Base-by-base conservation (phyloP, 2,888 invertebrate genomes). In the Hirtodrosophila trivittata region DNA sequence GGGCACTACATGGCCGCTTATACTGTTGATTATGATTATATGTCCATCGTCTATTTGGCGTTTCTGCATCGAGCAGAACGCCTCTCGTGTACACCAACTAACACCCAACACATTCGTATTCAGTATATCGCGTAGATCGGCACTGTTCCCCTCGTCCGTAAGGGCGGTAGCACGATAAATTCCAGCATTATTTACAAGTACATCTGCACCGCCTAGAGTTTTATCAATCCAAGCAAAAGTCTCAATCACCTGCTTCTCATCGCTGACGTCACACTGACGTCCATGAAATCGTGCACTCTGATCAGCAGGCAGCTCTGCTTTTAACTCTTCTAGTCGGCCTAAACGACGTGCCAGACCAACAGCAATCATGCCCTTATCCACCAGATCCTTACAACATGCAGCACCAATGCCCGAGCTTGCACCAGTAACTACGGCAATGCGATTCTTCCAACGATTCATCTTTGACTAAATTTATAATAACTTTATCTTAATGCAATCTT, bases 141-240 rank as follows among this genome's bases (percentile, higher is more conserved):
- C 59, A 2, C 80, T 69, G 49, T 88, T 87, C 3, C 57, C 75
- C 3, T 72, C 65, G n/a, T 60, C 63, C 8, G 75, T 51, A 5
- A 88, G 47, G 13, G 56, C 12, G 0, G 65, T 59, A 0, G 42
- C 28, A 0, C 68, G 62, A 0, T 66, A 14, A 3, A 84, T 72
- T 1, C 86, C 89, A 0, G 93, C 93, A 78, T 93, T 93, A 77
- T 94, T 94, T 0, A 94, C 83, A 38, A 93, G 88, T 0, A 94
- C 90, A 83, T 93, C 92, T 1, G 92, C 90, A 1, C 92, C 92
- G 0, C 93, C 93, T 0, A 92, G 72, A 5, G 90, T 85, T 7
- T 86, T 66, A 8, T 92, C 91, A 37, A 92, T 90, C 87, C 89
- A 90, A 10, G 85, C 70, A 82, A 94, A 93, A 32, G 92, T 90